These are phyloP conservation scores for Drosophila sulfurigaster DNA, from an alignment of 1,140 invertebrate genomes.

Conservation along the genomic window DNA sequence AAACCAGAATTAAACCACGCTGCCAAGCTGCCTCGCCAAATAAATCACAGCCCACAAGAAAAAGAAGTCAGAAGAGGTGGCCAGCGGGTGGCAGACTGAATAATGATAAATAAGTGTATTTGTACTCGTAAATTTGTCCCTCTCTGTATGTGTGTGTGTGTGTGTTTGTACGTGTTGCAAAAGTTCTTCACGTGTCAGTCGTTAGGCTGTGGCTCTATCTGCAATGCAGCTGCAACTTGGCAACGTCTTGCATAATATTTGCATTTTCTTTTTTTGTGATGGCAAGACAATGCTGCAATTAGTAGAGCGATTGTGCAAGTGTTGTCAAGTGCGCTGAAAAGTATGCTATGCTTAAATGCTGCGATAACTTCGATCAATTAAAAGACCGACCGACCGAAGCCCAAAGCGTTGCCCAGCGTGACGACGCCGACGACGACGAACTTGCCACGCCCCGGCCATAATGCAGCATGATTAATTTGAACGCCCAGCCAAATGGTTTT, in stretches of 20 bases:
- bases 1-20: conserved; percentile 42
- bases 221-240: conserved; percentile 64
- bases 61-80: background rate
- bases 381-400: conserved; percentile 31
- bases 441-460: conserved; percentile 30
- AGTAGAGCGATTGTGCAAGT: conserved; percentile 29
- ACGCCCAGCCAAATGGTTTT: conserved; percentile 40
- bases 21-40: conserved; percentile 44
- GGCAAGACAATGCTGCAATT: conserved; percentile 61
- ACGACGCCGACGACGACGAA: conserved; percentile 24
- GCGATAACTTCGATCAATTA: conserved; percentile 60
- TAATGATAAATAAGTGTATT: conserved; percentile 62
- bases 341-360: conserved; percentile 44
- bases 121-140: conserved; percentile 9
- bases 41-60: conserved; percentile 33
- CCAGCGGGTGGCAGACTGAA: background rate
- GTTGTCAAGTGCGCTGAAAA: conserved; percentile 34
- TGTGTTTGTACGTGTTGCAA: conserved; percentile 54
- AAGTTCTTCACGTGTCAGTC: conserved; percentile 73
- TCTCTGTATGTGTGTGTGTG: too few species aligned
- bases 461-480: conserved; percentile 75
- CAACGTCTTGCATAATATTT: conserved; percentile 58
- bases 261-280: conserved; percentile 46
- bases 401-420: background rate
- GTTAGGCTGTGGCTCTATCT: conserved; percentile 66